Conservation (phyloP, 2,113 vertebrate genomes). For the Edolisoma coerulescens region DNA sequence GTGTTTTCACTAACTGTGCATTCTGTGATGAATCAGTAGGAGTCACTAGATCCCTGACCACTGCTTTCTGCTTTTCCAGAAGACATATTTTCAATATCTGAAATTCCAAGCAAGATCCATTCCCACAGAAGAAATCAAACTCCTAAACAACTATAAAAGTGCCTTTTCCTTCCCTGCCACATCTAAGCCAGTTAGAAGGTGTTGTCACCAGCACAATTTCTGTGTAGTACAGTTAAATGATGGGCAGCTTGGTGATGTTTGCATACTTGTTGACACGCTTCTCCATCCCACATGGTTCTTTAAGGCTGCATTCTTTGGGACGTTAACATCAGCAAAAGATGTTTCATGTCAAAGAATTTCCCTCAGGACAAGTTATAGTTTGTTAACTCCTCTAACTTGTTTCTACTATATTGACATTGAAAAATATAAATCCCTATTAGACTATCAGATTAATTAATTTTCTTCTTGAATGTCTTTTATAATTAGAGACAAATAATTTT, state of each 20-base stretch:
- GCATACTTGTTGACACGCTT: not conserved
- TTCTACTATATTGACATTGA: not conserved
- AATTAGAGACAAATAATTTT: slow-evolving; percentile 5
- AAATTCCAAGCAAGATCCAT: not conserved
- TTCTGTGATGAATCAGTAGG: not conserved
- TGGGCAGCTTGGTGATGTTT: not conserved
- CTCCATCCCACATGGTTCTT: not conserved
- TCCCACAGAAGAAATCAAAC: not conserved
- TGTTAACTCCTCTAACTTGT: not conserved
- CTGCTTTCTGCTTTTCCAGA: not conserved
- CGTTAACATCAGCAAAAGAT: not conserved
- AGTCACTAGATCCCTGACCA: not conserved
- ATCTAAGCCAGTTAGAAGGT: not conserved
- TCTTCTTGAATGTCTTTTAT: not conserved
- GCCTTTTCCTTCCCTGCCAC: not conserved
- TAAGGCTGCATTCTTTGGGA: not conserved
- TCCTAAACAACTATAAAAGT: not conserved
- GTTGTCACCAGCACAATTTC: not conserved
- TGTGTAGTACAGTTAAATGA: not conserved
- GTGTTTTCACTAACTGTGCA: not conserved
- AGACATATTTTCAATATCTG: not conserved
- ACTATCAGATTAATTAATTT: not conserved
- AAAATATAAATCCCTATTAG: not conserved
- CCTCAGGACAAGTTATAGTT: not conserved
- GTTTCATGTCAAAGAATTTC: not conserved